These are phyloP conservation scores for Lepilemur ruficaudatus DNA, from an alignment of 2,797 vertebrate species.

Conservation along the genomic window DNA sequence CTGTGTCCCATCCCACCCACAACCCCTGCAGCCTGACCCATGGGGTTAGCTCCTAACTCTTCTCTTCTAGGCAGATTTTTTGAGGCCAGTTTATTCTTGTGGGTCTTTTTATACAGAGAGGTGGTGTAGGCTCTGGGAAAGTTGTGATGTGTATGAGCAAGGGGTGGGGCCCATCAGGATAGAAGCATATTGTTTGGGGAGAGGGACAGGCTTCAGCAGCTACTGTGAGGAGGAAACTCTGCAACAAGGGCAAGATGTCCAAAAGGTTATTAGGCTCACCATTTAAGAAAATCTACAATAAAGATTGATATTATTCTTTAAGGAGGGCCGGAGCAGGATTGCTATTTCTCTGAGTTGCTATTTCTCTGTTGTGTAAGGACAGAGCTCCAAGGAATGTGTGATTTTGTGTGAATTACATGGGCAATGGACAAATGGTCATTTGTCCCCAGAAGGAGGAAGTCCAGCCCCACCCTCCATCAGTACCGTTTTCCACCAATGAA, in stretches of 20 bases:
- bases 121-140: background rate
- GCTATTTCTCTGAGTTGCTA: background rate
- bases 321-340: background rate
- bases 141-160: background rate
- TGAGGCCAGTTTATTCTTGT: background rate
- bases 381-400: background rate
- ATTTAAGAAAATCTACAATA: background rate
- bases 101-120: background rate
- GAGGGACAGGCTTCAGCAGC: background rate
- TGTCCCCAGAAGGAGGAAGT: background rate
- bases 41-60: background rate
- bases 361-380: background rate
- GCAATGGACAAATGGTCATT: background rate
- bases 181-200: background rate
- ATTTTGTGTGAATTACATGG: background rate
- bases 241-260: background rate
- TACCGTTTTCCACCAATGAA: background rate
- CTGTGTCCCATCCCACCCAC: background rate
- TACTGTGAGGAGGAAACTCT: background rate
- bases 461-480: too few species aligned
- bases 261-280: background rate
- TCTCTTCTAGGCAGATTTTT: background rate
- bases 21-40: background rate
- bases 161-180: background rate
- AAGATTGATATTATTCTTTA: background rate